phyloP scores from a whole-genome alignment of 37 sponge, comb jelly and placozoan species.

The Lycopodina hypogea region DNA sequence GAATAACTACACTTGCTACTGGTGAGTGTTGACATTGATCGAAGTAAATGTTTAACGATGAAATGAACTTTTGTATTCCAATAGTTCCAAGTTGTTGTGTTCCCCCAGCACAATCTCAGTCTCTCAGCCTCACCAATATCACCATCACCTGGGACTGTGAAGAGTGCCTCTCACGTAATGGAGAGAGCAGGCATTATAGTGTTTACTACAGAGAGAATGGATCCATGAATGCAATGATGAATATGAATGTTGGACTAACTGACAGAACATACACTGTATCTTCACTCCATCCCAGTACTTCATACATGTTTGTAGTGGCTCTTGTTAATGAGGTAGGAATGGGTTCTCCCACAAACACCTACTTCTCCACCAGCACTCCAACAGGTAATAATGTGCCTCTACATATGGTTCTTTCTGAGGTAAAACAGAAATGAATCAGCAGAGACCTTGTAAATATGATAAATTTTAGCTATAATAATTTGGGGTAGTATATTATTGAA shows the following conservation, averaged over 20 bases:
- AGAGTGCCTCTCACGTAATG: conserved; percentile 24
- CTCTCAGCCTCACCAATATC: conserved; percentile 1
- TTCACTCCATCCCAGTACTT: neutral
- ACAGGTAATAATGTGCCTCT: neutral
- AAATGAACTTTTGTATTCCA: too few relatives aligned
- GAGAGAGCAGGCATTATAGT: conserved; percentile 33
- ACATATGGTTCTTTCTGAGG: too few relatives aligned
- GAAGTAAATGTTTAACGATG: too few relatives aligned
- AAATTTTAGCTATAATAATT: too few relatives aligned
- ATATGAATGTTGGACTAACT: neutral
- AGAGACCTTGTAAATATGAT: too few relatives aligned
- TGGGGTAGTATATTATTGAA: too few relatives aligned
- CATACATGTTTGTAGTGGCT: conserved; percentile 19
- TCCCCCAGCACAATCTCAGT: neutral
- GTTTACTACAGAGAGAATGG: conserved; percentile 4
- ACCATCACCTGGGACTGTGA: conserved; percentile 25
- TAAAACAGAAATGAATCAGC: too few relatives aligned
- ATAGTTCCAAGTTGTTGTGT: conserved; percentile 23
- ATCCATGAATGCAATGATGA: neutral
- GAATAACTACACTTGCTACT: too few relatives aligned
- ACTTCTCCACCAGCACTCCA: neutral
- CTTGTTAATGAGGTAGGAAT: conserved; percentile 3
- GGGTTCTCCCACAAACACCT: neutral
- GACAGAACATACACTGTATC: neutral
- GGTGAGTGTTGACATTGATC: too few relatives aligned